Evolutionary conservation across 1,140 invertebrate genomes (phyloP), one percentile per base, ranked within the genome.

Genomic region (Hyposmocoma kahamanoa): DNA sequence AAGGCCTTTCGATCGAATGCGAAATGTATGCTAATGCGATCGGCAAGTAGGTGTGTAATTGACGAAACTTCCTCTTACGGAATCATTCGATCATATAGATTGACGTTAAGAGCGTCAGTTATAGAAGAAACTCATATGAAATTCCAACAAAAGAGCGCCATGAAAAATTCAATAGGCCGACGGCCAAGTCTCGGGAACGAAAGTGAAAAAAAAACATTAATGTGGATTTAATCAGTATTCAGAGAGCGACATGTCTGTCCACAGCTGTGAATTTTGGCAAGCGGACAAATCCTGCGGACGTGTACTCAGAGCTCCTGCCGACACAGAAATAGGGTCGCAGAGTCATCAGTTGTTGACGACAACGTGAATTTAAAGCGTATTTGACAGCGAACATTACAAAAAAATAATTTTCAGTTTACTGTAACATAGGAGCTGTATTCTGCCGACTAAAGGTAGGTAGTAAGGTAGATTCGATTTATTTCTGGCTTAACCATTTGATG

Each of bases 181-280:
- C 62, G 65, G 51, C 63, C 62, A 62, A 56, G 48, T 56, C 56
- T 45, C 48, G 50, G 50, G 64, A 66, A 72, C 58, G 72, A 78
- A 76, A 80, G 72, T 80, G 69, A 80, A 76, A 69, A 74, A 62
- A 76, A 76, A 81, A 84, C 71, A 81, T 79, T 83, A 81, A 79
- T 63, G 63, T 52, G 53, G 46, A 63, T 68, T 69, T 71, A 69
- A 81, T 83, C 77, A 72, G 79, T 78, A 84, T 84, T 79, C 78
- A 65, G 67, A 57, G 58, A 59, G 63, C 73, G 67, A 51, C 43
- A 53, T 50, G 60, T 61, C 49, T 72, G 72, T 68, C 62, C 69
- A 62, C 71, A 76, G 70, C 71, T 77, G 75, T 59, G 72, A 64
- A 72, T 82, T 84, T 36, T 83, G 77, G 73, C 75, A 74, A 70